Percentiles rank a stretch among this genome's conserved stretches.
Conservation (phyloP, 2,888 invertebrate genomes). For the Clunio marinus region DNA sequence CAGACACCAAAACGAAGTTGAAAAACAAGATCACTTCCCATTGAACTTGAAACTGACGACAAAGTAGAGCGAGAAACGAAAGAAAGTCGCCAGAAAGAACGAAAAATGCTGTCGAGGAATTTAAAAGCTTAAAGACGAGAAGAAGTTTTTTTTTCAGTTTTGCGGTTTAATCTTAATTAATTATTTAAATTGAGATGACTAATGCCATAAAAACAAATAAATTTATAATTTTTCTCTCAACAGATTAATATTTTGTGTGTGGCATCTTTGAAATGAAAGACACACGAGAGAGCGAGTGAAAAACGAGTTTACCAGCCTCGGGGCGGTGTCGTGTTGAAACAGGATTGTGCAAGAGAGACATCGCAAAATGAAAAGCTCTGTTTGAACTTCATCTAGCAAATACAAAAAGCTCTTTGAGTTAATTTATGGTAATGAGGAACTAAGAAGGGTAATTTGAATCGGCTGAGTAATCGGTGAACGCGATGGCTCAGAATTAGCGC, state of each 20-base stretch:
- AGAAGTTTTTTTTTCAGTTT: not conserved
- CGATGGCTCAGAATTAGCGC: not conserved
- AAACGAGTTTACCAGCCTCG: constrained; percentile 22
- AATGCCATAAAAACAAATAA: constrained; percentile 39
- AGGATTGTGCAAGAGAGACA: not conserved
- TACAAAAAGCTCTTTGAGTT: constrained; percentile 4
- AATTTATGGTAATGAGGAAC: constrained; percentile 36
- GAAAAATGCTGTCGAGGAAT: not conserved
- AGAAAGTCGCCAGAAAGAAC: not conserved
- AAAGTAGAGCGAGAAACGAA: not conserved
- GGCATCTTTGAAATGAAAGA: constrained; percentile 22
- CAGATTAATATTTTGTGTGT: constrained; percentile 39
- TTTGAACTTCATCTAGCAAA: not conserved
- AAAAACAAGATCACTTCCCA: not conserved
- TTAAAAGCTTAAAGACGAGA: not conserved
- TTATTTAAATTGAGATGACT: constrained; percentile 39
- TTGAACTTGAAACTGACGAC: constrained; percentile 8
- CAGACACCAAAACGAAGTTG: not conserved
- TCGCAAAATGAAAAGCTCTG: constrained; percentile 10
- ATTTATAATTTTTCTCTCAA: constrained; percentile 12
- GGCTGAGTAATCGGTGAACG: constrained; percentile 27
- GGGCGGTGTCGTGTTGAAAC: constrained; percentile 17
- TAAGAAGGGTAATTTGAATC: not conserved
- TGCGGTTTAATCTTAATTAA: constrained; percentile 38
- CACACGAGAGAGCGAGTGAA: not conserved